Percentiles rank a stretch among this genome's conserved stretches.
Evolutionary conservation across 2,113 vertebrate genomes (phyloP).

Genomic region (Pituophis catenifer): DNA sequence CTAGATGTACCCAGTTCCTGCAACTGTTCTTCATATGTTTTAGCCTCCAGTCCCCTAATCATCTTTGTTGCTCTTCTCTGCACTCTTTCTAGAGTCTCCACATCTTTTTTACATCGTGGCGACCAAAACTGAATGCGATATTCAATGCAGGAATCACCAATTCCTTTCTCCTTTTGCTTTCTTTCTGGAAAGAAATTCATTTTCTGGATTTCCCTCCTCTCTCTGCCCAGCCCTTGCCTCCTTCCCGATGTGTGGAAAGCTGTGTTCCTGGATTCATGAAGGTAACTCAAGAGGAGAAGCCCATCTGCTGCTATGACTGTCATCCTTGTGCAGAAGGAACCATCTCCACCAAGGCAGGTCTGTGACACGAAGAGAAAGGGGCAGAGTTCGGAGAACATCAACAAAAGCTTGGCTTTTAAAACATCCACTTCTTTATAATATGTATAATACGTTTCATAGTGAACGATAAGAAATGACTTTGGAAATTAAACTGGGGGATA

Average conservation of each 20-base stretch:
- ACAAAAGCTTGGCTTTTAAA: neutral
- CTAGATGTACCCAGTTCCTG: too few species aligned
- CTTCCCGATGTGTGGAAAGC: neutral
- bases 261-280: neutral
- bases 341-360: neutral
- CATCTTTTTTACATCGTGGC: too few species aligned
- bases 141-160: too few species aligned
- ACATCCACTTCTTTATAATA: neutral
- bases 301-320: neutral
- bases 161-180: neutral
- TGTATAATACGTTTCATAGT: neutral
- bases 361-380: neutral
- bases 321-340: neutral
- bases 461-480: neutral
- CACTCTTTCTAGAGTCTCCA: too few species aligned
- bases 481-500: neutral
- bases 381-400: neutral
- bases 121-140: too few species aligned
- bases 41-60: too few species aligned
- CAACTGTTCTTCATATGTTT: too few species aligned
- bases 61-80: too few species aligned
- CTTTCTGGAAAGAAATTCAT: neutral
- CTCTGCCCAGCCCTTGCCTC: neutral
- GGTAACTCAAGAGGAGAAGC: neutral
- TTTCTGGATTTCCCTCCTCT: neutral